A percentile compares a stretch with the other conserved stretches of the same genome.
These are phyloP conservation scores for Chrysomela aeneicollis DNA, from an alignment of 2,888 invertebrate species.

Conservation along the genomic window DNA sequence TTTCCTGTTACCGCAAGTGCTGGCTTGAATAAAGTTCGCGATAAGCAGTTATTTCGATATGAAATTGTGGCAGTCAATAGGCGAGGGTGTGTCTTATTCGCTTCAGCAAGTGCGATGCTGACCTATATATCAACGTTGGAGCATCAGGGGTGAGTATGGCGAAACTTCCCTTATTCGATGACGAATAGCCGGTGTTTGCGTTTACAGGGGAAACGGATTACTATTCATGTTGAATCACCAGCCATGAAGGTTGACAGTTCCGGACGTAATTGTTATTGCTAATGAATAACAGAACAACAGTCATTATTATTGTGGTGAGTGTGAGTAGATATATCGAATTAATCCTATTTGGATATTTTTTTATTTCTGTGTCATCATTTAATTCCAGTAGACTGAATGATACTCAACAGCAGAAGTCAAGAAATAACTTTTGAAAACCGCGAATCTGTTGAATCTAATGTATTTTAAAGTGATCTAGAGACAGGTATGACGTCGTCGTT, in stretches of 20 bases:
- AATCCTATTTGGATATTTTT: too few species aligned
- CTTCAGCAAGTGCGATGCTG: constrained; percentile 34
- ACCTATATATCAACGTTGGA: constrained; percentile 33
- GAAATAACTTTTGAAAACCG: too few species aligned
- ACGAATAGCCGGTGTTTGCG: not conserved
- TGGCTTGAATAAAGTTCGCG: not conserved
- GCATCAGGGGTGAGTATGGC: not conserved
- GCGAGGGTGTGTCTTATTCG: constrained; percentile 39
- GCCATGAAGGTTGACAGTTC: constrained; percentile 1
- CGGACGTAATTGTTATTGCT: not conserved
- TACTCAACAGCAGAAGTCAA: too few species aligned
- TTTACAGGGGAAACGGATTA: not conserved
- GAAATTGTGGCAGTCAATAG: constrained; percentile 33
- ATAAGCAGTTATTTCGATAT: constrained; percentile 22
- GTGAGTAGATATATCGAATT: too few species aligned
- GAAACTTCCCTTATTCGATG: not conserved
- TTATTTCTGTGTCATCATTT: too few species aligned
- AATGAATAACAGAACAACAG: not conserved
- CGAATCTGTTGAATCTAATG: too few species aligned
- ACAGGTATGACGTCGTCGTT: too few species aligned
- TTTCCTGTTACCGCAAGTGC: not conserved
- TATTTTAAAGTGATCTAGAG: too few species aligned
- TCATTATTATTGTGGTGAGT: too few species aligned
- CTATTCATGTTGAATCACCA: not conserved
- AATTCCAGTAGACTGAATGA: too few species aligned